phyloP scores from a whole-genome alignment of 2,888 invertebrate species.

The Geotrupes spiniger region DNA sequence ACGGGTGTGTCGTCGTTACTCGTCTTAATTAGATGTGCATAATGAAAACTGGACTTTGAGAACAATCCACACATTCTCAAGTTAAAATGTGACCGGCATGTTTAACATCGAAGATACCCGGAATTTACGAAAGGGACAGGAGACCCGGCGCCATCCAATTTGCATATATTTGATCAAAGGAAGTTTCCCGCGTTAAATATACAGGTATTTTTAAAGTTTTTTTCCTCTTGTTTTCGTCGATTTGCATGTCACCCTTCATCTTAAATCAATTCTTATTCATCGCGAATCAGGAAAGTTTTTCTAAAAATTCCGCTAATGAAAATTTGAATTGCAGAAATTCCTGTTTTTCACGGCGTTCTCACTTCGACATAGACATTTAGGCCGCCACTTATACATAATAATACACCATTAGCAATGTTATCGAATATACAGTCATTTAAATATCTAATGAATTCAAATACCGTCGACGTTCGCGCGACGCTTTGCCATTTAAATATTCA shows the following conservation, averaged over 20 bases:
- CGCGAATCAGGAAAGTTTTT: conserved; percentile 38
- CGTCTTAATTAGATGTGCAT: conserved; percentile 34
- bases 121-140: conserved; percentile 7
- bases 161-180: conserved; percentile 31
- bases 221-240: conserved; percentile 40
- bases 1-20: conserved; percentile 24
- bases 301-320: conserved; percentile 38
- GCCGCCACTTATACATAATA: conserved; percentile 40
- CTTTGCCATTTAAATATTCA: conserved; percentile 34
- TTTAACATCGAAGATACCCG: conserved; percentile 9
- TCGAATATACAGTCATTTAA: conserved; percentile 44
- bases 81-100: conserved; percentile 35
- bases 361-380: conserved; percentile 24
- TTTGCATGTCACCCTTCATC: conserved; percentile 39
- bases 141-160: conserved; percentile 10
- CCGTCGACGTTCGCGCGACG: conserved; percentile 25
- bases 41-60: conserved; percentile 33
- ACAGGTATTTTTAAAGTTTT: conserved; percentile 36
- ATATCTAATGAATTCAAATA: conserved; percentile 44
- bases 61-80: conserved; percentile 35
- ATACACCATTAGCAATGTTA: conserved; percentile 43
- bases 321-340: conserved; percentile 41
- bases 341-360: conserved; percentile 30
- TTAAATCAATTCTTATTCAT: conserved; percentile 40
- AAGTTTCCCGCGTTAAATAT: conserved; percentile 42